Evolutionary conservation across 2,797 vertebrate genomes (phyloP), one percentile per base, ranked within the genome.

Genomic region (Sardinella longiceps): DNA sequence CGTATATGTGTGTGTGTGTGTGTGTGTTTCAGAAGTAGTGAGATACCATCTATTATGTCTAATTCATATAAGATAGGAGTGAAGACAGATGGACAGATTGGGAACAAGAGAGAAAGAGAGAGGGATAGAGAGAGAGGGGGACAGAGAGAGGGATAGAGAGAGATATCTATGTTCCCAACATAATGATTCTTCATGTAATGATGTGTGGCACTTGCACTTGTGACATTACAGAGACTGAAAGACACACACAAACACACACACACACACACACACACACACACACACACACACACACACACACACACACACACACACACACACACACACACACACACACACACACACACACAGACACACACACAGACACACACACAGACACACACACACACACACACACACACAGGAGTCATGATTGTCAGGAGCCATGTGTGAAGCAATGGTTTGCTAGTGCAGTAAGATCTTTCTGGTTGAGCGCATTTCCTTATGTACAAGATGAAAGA

Each of bases 121-220:
- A 63, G 58, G 28, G n/a, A 63, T n/a, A 63, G 45, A 80, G 82
- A 83, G 14, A 80, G 43, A 56, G 81, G 51, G 14, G 63, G 70
- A 46, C 25, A 84, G 25, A 28, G 56, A 82, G 0, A 77, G 25
- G 46, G 15, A 28, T 9, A 5, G 15, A 30, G 82, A 45, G 48
- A 53, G 15, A n/a, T n/a, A n/a, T n/a, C n/a, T n/a, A n/a, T n/a
- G 66, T 56, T 56, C 51, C 51, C 18, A 56, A 56, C n/a, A n/a
- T n/a, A n/a, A n/a, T n/a, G 53, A 56, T 7, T 23, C 53, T 20
- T 56, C 23, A 7, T 56, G 53, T 5, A 56, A 23, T 7, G 53
- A 56, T 56, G 20, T 56, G 53, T 1, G 53, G 5, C 53, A 56
- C 51, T 56, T 56, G 51, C 53, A 56, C 20, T n/a, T 20, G n/a